These are phyloP conservation scores for Petrolisthes manimaculis DNA, from an alignment of 2,888 invertebrate genomes.

Conservation along the genomic window DNA sequence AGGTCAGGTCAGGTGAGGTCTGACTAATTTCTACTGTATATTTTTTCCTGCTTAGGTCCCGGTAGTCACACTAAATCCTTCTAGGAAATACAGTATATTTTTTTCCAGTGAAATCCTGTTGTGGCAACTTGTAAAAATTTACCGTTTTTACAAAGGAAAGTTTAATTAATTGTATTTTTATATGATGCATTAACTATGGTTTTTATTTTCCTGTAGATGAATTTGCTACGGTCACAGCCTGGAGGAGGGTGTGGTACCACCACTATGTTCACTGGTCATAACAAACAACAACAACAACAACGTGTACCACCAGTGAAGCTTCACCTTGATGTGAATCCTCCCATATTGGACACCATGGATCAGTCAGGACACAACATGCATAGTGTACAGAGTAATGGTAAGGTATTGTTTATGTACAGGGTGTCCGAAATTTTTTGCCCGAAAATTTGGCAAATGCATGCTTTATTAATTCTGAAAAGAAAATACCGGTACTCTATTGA, in stretches of 20 bases:
- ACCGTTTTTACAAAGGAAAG: too few species aligned
- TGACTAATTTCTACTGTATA: too few species aligned
- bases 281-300: not conserved
- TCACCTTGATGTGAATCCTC: not conserved
- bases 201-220: not conserved
- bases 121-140: too few species aligned
- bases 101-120: too few species aligned
- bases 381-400: not conserved
- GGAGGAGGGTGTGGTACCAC: not conserved
- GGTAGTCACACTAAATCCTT: too few species aligned
- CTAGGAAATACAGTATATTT: too few species aligned
- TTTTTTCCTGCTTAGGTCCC: too few species aligned
- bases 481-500: not conserved
- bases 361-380: not conserved
- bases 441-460: too few species aligned
- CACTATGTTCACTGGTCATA: not conserved
- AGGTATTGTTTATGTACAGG: not conserved
- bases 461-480: not conserved
- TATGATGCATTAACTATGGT: not conserved
- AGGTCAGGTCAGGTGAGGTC: too few species aligned
- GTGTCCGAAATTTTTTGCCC: too few species aligned
- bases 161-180: not conserved
- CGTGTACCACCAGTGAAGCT: not conserved
- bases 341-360: not conserved
- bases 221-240: not conserved